Evolutionary conservation across 2,888 invertebrate genomes (phyloP).

Genomic region (Terebella lapidaria): DNA sequence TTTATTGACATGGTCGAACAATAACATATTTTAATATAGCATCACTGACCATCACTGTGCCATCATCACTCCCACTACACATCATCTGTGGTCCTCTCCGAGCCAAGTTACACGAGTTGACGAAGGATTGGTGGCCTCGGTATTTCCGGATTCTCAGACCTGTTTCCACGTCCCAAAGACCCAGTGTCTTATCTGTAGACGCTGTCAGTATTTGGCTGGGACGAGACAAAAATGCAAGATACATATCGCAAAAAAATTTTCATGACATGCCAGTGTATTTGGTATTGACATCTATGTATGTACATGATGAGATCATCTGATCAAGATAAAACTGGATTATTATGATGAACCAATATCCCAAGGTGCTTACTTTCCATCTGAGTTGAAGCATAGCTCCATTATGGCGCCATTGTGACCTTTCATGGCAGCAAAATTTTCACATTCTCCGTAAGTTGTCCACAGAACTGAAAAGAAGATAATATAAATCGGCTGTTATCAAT

Average conservation of each 20-base stretch:
- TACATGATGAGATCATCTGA: too few species aligned
- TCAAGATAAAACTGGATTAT: too few species aligned
- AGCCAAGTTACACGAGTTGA: conserved; percentile 63
- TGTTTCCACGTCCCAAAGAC: conserved; percentile 90
- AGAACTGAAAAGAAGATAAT: conserved; percentile 58
- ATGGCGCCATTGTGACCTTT: conserved; percentile 91
- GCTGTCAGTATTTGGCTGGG: conserved; percentile 73
- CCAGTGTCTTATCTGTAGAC: conserved; percentile 89
- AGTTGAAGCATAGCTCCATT: conserved; percentile 70
- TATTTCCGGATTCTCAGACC: conserved; percentile 83
- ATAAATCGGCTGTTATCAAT: too few species aligned
- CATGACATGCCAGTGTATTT: too few species aligned
- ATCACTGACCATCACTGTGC: conserved; percentile 76
- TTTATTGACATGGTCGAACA: too few species aligned
- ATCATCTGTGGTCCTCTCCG: conserved; percentile 85
- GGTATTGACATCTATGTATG: too few species aligned
- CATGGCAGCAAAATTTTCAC: conserved; percentile 91
- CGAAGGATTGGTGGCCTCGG: conserved; percentile 62
- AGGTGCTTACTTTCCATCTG: conserved; percentile 43
- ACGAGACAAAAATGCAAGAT: too few species aligned
- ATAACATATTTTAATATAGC: too few species aligned
- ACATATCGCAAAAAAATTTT: too few species aligned
- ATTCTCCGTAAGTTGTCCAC: conserved; percentile 97
- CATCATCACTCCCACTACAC: conserved; percentile 92
- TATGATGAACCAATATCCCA: too few species aligned